Base-by-base conservation (phyloP, 2,113 vertebrate species). In the Oplegnathus fasciatus region DNA sequence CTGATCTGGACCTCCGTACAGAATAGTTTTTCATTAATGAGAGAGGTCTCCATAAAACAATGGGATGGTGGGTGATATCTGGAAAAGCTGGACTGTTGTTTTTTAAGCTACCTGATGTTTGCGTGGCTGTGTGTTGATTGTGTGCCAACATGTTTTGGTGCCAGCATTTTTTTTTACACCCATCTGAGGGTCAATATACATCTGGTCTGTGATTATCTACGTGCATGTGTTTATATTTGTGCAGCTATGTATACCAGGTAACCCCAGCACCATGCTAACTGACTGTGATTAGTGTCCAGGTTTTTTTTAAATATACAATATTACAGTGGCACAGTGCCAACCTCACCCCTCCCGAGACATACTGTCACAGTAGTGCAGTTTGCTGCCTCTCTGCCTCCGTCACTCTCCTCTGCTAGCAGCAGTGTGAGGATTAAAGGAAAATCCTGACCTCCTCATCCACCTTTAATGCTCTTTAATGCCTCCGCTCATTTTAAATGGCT, bases 371-470 rank as follows among this genome's bases (percentile, higher is more conserved):
- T n/a, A 2, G 74, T 70, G 46, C 76, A 55, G 78, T 75, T 77
- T 76, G 26, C 68, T 57, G 76, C 73, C 75, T 75, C 76, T 60
- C 66, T 75, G 83, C 78, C 78, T 42, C 72, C 52, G 20, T 85
- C 69, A 26, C 73, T 77, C 83, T 48, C 20, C 72, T 84, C 50
- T 82, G 80, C 80, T 87, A 87, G 85, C 76, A 85, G 83, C 80
- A 42, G 84, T 57, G 84, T 86, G 80, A 89, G 91, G 91, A 93
- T 95, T 93, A 92, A 88, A 82, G 78, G 82, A 80, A 93, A 91
- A 90, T 72, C 91, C 89, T 71, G 84, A 93, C 89, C 92, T 90
- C 83, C 78, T 88, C 75, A 32, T 75, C 82, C 60, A 58, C 74
- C 86, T 82, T n/a, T n/a, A n/a, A n/a, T n/a, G n/a, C 74, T 65